Percentiles rank a stretch among this genome's conserved stretches.
phyloP scores from a whole-genome alignment of 2,797 vertebrate species.

The Notoglanidium macrostoma region DNA sequence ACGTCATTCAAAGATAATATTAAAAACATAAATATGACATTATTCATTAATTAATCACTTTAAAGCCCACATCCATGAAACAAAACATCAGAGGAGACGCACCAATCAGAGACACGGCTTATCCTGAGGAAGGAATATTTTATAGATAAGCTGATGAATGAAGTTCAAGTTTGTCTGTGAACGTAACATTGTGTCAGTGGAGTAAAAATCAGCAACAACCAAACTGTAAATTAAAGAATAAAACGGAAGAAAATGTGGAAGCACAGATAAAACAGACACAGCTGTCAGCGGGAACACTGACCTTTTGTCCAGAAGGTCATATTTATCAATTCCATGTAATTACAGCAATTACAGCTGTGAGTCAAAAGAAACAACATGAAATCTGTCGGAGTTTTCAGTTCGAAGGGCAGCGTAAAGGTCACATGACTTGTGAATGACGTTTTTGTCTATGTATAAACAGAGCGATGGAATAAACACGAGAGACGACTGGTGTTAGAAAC shows the following conservation, averaged over 20 bases:
- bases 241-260: background rate
- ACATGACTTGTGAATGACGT: conserved; percentile 7
- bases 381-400: conserved; percentile 20
- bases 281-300: background rate
- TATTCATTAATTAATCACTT: too few species aligned
- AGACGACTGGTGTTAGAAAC: background rate
- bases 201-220: background rate
- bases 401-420: background rate
- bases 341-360: conserved; percentile 21
- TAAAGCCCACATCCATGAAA: background rate
- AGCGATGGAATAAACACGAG: background rate
- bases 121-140: too few species aligned
- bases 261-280: background rate
- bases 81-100: background rate
- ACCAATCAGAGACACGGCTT: background rate
- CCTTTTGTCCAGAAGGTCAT: conserved; percentile 28
- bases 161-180: background rate
- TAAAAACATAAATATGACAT: too few species aligned
- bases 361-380: conserved; percentile 1
- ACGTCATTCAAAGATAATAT: too few species aligned
- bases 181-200: background rate
- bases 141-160: background rate
- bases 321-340: conserved; percentile 33
- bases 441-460: conserved; percentile 15
- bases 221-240: background rate